These are phyloP conservation scores for Nibea albiflora DNA, from an alignment of 2,113 vertebrate genomes.

Conservation along the genomic window DNA sequence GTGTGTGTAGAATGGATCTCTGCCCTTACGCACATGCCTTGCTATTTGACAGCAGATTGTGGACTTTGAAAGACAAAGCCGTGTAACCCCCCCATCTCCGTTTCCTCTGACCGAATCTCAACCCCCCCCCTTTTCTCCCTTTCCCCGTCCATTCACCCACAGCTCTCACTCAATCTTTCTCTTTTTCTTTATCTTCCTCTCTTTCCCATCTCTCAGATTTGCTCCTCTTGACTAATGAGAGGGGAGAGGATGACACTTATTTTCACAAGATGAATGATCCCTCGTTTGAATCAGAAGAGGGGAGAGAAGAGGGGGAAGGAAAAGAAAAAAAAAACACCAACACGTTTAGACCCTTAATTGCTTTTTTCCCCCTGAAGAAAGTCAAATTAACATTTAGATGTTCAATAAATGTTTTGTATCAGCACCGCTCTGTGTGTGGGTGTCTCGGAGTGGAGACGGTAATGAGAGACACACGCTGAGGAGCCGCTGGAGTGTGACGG, in stretches of 20 bases:
- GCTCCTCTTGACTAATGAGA: conserved; percentile 63
- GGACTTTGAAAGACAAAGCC: conserved; percentile 69
- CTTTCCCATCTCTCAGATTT: conserved; percentile 38
- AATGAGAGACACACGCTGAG: conserved; percentile 68
- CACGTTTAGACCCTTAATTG: conserved; percentile 68
- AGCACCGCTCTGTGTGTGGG: conserved; percentile 4
- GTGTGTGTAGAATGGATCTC: conserved; percentile 24
- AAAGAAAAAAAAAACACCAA: conserved; percentile 12
- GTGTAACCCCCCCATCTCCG: conserved; percentile 51
- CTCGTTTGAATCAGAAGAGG: conserved; percentile 49
- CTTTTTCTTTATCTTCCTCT: conserved; percentile 37
- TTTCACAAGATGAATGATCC: conserved; percentile 74
- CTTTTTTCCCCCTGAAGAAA: conserved; percentile 57
- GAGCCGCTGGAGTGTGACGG: conserved; percentile 59
- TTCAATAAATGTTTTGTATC: conserved; percentile 63
- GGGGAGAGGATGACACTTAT: conserved; percentile 63
- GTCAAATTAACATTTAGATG: conserved; percentile 77
- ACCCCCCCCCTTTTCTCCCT: background rate
- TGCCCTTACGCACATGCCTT: conserved; percentile 24
- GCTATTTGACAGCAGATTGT: conserved; percentile 58
- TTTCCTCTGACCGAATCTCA: conserved; percentile 56
- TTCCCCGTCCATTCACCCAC: conserved; percentile 37
- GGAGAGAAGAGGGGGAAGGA: conserved; percentile 6
- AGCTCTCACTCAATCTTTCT: conserved; percentile 32
- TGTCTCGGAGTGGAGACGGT: conserved; percentile 31